These are phyloP conservation scores for Nomada fucata DNA, from an alignment of 2,888 invertebrate species.

Conservation along the genomic window DNA sequence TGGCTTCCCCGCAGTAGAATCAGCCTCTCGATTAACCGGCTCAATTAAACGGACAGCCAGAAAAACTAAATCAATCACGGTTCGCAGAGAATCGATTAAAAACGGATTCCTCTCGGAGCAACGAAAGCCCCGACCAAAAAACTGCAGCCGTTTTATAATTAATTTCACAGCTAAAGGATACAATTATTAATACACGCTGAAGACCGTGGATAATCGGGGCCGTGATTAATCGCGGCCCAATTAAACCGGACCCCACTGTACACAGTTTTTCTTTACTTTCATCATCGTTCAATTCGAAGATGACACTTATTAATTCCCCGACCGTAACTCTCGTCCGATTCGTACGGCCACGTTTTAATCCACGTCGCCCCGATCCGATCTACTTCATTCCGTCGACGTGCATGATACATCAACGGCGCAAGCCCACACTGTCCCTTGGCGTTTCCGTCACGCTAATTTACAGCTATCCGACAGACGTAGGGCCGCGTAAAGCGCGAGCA, in stretches of 20 bases:
- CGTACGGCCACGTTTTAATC: constrained; percentile 37
- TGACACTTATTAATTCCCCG: constrained; percentile 5
- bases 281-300: background rate
- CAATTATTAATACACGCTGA: too few relatives aligned
- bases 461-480: constrained; percentile 66
- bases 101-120: too few relatives aligned
- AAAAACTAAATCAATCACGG: too few relatives aligned
- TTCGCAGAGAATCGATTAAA: too few relatives aligned
- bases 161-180: too few relatives aligned
- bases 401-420: constrained; percentile 50
- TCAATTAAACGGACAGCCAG: too few relatives aligned
- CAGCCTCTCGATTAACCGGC: too few relatives aligned
- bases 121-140: too few relatives aligned
- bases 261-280: background rate
- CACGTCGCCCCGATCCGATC: constrained; percentile 44
- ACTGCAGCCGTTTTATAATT: too few relatives aligned
- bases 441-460: constrained; percentile 77
- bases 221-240: too few relatives aligned
- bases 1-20: too few relatives aligned
- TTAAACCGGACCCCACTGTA: background rate
- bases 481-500: constrained; percentile 74
- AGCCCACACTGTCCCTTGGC: constrained; percentile 54
- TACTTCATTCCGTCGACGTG: constrained; percentile 48
- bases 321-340: background rate
- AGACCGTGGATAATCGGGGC: too few relatives aligned